Base-by-base conservation (phyloP, 2,888 invertebrate genomes). In the Protonemura montana region DNA sequence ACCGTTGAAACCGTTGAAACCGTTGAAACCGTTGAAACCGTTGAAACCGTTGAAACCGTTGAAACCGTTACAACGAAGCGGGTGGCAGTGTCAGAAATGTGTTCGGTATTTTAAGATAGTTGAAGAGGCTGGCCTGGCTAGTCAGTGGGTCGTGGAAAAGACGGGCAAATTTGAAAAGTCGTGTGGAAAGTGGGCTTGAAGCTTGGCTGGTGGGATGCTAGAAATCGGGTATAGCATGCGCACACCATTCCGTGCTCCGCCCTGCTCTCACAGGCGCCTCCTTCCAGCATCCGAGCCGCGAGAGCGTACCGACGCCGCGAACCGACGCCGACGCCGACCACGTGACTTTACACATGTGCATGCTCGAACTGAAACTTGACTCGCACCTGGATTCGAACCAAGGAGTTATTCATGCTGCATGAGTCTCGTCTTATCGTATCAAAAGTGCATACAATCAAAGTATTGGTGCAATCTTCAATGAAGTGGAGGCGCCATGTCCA, bases 171-270 rank as follows among this genome's bases (percentile, higher is more conserved):
- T 81, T 81, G 28, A 30, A n/a, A 81, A 81, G 81, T 29, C 30
- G 28, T 30, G 30, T n/a, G 81, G 30, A 28, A 81, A 81, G 81
- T 30, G 81, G 81, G 81, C 59, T 81, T 81, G 81, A 28, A 29
- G n/a, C 29, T 27, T 5, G 81, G n/a, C 29, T 30, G 81, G 81
- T 81, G 28, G 29, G 59, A 59, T 59, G 59, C 59, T 59, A 21
- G 59, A 21, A 30, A 81, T 78, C 27, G 81, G n/a, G 86, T 16
- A 27, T 82, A 76, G 86, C 86, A 85, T 86, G 86, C 86, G 86
- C 86, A 59, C 7, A n/a, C 21, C 84, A n/a, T 3, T 5, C 78
- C 26, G 59, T n/a, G 78, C 80, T 42, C 84, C 86, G 86, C 86
- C 86, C 77, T 85, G 82, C 41, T 30, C 78, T 86, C 25, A 30